Evolutionary conservation across 64 coral and sea anemone species (phyloP), one percentile per base, ranked within the genome.

Genomic region (Montipora sp.): DNA sequence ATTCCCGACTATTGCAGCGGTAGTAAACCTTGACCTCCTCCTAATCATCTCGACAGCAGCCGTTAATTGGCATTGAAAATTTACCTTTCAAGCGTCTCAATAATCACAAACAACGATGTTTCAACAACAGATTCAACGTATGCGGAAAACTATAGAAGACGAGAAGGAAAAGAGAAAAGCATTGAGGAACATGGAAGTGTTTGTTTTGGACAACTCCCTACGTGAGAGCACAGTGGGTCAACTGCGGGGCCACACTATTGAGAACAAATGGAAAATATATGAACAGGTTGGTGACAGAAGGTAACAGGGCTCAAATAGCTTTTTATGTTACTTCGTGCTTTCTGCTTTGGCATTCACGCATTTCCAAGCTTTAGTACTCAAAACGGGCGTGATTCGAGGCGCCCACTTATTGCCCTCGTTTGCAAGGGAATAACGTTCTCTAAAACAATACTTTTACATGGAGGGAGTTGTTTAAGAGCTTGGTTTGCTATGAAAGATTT

Each of bases 141-240:
- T 63, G 60, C 60, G 14, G 60, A 63, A 63, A 63, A 15, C 0
- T 3, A 63, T 63, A 2, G 60, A 63, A 63, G 60, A 63, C 60
- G 60, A 63, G 60, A 63, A 63, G 60, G 80, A 83, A 65, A 61
- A 89, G 13, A 71, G 63, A 75, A 19, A 77, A 46, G 57, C 21
- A 10, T 59, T 94, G 23, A 71, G 51, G 14, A 27, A 75, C 19
- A 79, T 80, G 8, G 79, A 94, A 15, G 46, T 94, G 23, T 94
- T 94, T 79, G 92, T 94, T 19, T 55, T 94, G 51, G 92, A 94
- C 77, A 94, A 94, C 59, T 94, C 92, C 13, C 77, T 94, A 24
- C 87, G 92, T 43, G 92, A 94, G 73, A 94, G 77, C 74, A 94
- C 87, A 3, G 92, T 90, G 2, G 92, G 92, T 4, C 92, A 94